Evolutionary conservation across 2,888 invertebrate species (phyloP).

Genomic region (Xestia sexstrigata): DNA sequence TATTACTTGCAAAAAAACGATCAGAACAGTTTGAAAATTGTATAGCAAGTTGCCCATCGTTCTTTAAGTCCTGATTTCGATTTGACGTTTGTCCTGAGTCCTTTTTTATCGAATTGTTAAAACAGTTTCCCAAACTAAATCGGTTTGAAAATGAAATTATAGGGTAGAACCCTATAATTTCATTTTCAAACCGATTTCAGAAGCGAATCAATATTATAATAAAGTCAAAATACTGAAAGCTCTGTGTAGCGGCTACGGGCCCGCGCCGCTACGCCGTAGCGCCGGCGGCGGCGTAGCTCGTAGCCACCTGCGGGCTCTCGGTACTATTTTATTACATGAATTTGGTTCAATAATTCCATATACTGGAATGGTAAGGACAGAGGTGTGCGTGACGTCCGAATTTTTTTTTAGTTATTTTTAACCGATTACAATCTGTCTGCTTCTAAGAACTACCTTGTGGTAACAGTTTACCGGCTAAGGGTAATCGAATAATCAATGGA

Average conservation of each 20-base stretch:
- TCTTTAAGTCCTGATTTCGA: neutral
- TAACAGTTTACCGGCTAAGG: neutral
- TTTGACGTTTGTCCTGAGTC: too few species aligned
- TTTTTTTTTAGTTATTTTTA: neutral
- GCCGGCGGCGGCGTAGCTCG: slow-evolving; percentile 49
- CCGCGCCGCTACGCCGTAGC: slow-evolving; percentile 56
- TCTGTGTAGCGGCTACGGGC: slow-evolving; percentile 39
- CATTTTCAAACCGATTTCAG: too few species aligned
- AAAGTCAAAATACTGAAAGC: slow-evolving; percentile 42
- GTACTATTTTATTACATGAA: neutral
- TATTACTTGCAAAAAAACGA: neutral
- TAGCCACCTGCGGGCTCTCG: slow-evolving; percentile 28
- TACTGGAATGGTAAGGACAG: neutral
- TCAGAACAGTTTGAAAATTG: neutral
- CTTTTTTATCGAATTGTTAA: neutral
- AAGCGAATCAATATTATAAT: neutral
- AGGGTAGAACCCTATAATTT: too few species aligned
- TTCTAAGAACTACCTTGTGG: neutral
- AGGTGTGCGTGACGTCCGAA: neutral
- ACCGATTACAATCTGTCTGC: neutral
- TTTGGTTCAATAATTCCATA: neutral
- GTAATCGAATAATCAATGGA: neutral
- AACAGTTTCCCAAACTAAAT: neutral
- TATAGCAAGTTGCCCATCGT: neutral
- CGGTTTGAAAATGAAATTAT: too few species aligned